A percentile compares a stretch with the other conserved stretches of the same genome.
Conservation (phyloP, 2,113 vertebrate species). For the Myrmophylax atrothorax region DNA sequence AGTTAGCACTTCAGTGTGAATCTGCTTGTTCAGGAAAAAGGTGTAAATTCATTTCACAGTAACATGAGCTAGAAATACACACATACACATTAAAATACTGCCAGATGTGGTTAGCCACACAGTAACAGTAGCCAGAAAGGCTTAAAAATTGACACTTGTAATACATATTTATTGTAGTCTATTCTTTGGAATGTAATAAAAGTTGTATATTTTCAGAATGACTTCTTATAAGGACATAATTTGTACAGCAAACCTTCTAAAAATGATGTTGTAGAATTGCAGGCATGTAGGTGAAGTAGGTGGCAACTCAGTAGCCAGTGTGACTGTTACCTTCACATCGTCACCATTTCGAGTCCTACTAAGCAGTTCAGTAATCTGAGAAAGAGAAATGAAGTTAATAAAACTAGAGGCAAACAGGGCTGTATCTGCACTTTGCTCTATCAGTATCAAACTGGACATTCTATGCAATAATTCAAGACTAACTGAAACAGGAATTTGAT, state of each 20-base stretch:
- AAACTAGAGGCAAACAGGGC: background rate
- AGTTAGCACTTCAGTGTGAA: background rate
- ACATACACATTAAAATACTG: background rate
- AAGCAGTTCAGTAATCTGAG: slow-evolving; percentile 84
- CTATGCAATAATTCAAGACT: background rate
- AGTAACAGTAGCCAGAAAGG: background rate
- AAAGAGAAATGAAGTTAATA: background rate
- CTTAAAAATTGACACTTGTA: background rate
- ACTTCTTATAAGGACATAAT: background rate
- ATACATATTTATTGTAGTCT: background rate
- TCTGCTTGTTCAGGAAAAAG: background rate
- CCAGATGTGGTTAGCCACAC: background rate
- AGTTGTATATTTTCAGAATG: background rate
- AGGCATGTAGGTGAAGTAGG: slow-evolving; percentile 90
- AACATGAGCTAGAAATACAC: background rate
- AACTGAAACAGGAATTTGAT: background rate
- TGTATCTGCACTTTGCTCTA: background rate
- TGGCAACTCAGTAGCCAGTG: slow-evolving; percentile 89
- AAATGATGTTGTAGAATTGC: slow-evolving; percentile 96
- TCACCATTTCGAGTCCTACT: slow-evolving; percentile 86
- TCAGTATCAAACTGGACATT: background rate
- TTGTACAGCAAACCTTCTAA: slow-evolving; percentile 80
- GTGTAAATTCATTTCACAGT: background rate
- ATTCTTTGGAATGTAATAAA: background rate
- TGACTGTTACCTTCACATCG: slow-evolving; percentile 85